Percentiles rank a stretch among this genome's conserved stretches.
These are phyloP conservation scores for Neoascia interrupta DNA, from an alignment of 2,888 invertebrate genomes.

Conservation along the genomic window DNA sequence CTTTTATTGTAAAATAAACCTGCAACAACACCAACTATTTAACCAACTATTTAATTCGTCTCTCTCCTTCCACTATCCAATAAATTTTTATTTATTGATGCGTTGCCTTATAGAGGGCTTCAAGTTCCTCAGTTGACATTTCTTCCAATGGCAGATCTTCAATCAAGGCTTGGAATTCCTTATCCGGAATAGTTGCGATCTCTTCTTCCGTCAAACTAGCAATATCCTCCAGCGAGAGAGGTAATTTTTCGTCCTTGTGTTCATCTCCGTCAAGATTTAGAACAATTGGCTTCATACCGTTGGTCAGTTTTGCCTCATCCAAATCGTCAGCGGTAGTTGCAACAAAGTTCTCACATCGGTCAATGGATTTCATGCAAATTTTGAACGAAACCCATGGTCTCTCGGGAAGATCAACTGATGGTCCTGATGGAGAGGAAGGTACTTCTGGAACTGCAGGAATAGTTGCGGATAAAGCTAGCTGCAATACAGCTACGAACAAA, in stretches of 20 bases:
- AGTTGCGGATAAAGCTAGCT: too few species aligned
- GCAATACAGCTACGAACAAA: neutral
- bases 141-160: neutral
- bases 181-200: neutral
- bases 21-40: too few species aligned
- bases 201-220: neutral
- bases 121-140: neutral
- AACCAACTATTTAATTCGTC: too few species aligned
- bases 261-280: constrained; percentile 7
- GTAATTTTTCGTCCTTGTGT: too few species aligned
- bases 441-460: neutral
- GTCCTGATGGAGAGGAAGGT: neutral
- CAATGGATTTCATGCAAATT: neutral
- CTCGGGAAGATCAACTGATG: neutral
- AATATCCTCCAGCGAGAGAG: too few species aligned
- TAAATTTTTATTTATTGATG: too few species aligned
- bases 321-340: neutral
- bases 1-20: too few species aligned
- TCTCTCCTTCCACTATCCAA: too few species aligned
- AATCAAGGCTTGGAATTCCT: neutral
- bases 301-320: neutral
- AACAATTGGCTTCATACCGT: constrained; percentile 4
- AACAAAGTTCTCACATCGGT: neutral
- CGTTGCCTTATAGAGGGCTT: too few species aligned
- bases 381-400: constrained; percentile 7